Evolutionary conservation across 53 echinoderm and acorn worm species (phyloP).

Genomic region (Astropecten irregularis): DNA sequence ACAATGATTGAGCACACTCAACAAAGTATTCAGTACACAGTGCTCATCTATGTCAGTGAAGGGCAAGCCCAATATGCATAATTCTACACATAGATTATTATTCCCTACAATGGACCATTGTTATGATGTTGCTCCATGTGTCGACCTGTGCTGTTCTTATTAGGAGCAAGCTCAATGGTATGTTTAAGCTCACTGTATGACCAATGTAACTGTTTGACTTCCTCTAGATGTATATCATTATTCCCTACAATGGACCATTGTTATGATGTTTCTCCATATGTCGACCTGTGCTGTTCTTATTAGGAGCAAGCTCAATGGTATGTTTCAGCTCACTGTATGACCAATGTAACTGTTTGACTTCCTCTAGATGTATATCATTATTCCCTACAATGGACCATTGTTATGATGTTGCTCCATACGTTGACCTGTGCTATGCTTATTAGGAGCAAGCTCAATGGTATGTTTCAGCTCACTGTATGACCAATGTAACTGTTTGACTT

Average conservation of each 20-base stretch:
- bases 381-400: too few species aligned
- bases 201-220: slow-evolving; percentile 96
- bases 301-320: slow-evolving; percentile 66
- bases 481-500: slow-evolving; percentile 96
- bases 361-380: too few species aligned
- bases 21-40: too few species aligned
- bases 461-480: slow-evolving; percentile 91
- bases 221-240: too few species aligned
- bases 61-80: too few species aligned
- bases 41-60: too few species aligned
- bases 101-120: too few species aligned
- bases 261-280: not conserved
- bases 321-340: slow-evolving; percentile 91
- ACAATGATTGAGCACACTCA: too few species aligned
- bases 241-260: too few species aligned
- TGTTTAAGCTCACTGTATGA: slow-evolving; percentile 91
- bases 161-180: slow-evolving; percentile 66
- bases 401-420: not conserved
- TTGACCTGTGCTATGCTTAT: not conserved
- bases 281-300: not conserved
- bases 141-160: not conserved
- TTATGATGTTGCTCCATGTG: not conserved
- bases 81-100: too few species aligned
- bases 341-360: slow-evolving; percentile 96
- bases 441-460: slow-evolving; percentile 66